Evolutionary conservation across 2,113 vertebrate genomes (phyloP).

Genomic region (Eleginops maclovinus): DNA sequence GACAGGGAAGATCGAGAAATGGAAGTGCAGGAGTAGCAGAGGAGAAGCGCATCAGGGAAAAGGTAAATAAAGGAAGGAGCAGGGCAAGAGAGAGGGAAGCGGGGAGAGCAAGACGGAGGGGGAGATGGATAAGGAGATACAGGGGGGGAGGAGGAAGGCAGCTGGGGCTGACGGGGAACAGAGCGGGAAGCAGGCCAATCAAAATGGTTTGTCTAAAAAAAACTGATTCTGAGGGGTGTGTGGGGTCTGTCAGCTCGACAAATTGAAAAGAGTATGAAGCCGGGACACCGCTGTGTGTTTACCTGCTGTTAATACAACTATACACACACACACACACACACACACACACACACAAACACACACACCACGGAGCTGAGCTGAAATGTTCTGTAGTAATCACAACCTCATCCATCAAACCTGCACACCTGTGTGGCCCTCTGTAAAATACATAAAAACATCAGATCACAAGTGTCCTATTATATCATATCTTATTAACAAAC

Average conservation of each 20-base stretch:
- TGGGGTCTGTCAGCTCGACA: slow-evolving; percentile 31
- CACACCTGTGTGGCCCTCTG: background rate
- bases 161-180: slow-evolving; percentile 15
- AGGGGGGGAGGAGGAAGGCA: slow-evolving; percentile 27
- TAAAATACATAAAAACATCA: background rate
- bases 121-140: slow-evolving; percentile 25
- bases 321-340: background rate
- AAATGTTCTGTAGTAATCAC: background rate
- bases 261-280: slow-evolving; percentile 53
- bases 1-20: background rate
- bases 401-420: slow-evolving; percentile 1
- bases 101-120: background rate
- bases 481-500: background rate
- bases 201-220: slow-evolving; percentile 16
- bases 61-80: background rate
- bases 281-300: slow-evolving; percentile 30
- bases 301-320: slow-evolving; percentile 21
- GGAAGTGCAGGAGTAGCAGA: background rate
- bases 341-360: slow-evolving; percentile 16
- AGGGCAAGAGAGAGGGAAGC: background rate
- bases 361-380: background rate
- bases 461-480: background rate
- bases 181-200: slow-evolving; percentile 30
- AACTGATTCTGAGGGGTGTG: slow-evolving; percentile 2
- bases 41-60: background rate